A percentile compares a stretch with the other conserved stretches of the same genome.
Conservation (phyloP, 1,140 invertebrate genomes). For the Streblospio benedicti region DNA sequence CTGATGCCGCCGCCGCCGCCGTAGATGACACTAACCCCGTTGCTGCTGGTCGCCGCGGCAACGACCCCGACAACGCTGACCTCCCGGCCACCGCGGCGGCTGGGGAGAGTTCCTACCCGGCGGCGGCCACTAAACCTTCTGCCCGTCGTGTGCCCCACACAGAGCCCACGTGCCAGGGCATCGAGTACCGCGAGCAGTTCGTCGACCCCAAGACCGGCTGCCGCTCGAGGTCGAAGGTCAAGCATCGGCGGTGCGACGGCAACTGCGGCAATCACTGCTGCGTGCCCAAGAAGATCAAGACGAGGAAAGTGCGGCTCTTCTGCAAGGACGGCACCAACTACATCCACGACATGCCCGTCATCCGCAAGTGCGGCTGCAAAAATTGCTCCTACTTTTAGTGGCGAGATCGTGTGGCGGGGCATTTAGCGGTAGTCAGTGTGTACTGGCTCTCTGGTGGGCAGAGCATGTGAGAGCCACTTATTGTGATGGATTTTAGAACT, state of each 20-base stretch:
- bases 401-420: conserved; percentile 36
- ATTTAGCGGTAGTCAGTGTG: too few relatives aligned
- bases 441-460: too few relatives aligned
- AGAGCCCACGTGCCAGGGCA: conserved; percentile 34
- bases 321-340: conserved; percentile 85
- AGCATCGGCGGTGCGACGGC: conserved; percentile 36
- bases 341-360: conserved; percentile 90
- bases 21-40: too few relatives aligned
- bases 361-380: conserved; percentile 67
- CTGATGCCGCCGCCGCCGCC: too few relatives aligned
- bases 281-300: conserved; percentile 77
- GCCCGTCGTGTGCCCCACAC: too few relatives aligned
- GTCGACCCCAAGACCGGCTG: conserved; percentile 37
- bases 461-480: too few relatives aligned
- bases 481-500: too few relatives aligned
- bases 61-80: too few relatives aligned
- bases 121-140: too few relatives aligned
- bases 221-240: conserved; percentile 32
- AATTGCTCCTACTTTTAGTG: conserved; percentile 25
- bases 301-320: conserved; percentile 82
- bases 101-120: too few relatives aligned
- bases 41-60: too few relatives aligned
- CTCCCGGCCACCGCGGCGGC: too few relatives aligned
- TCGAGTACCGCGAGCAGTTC: conserved; percentile 35
- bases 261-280: conserved; percentile 59